Base-by-base conservation (phyloP, 2,113 vertebrate species). In the Pontoporia blainvillei region DNA sequence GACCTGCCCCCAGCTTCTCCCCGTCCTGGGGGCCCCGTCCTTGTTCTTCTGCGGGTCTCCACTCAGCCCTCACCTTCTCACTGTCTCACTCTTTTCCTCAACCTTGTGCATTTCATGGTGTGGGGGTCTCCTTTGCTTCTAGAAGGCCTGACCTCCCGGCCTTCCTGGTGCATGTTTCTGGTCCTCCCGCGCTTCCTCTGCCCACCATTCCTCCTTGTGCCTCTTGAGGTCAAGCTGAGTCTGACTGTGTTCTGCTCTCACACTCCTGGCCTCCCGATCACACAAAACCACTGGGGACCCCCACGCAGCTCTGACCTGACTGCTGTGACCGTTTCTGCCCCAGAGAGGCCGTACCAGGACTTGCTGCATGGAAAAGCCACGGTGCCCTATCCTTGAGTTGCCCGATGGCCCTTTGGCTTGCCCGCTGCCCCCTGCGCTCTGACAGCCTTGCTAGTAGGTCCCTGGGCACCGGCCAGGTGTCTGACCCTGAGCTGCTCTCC, bases 221-320 rank as follows among this genome's bases (percentile, higher is more conserved):
- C 36, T 18, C 34, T 9, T 0, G 3, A 64, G 66, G 34, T 8
- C 0, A 11, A 13, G 31, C 12, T 9, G 5, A 9, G 8, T 31
- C 52, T 69, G n/a, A 6, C 15, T 39, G 36, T 34, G 21, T 12
- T 82, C 39, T 52, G 34, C 12, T 8, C 11, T 21, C 36, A 4
- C 62, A 0, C 69, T 20, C 44, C 29, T 18, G 15, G 52, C 34
- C 13, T 14, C 34, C 36, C 18, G 44, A 21, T 5, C 17, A 29
- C 86, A 69, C 14, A 61, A 44, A 25, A 23, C 4, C n/a, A 2
- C n/a, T 57, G 73, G 39, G 44, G 5, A 54, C 6, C 23, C n/a
- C 10, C 79, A 69, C 27, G 59, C 49, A 59, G 59, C 49, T 59
- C 41, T 5, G 39, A 6, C 21, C 54, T 57, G 54, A 57, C 54